Base-by-base conservation (phyloP, 2,113 vertebrate genomes). In the Scortum barcoo region DNA sequence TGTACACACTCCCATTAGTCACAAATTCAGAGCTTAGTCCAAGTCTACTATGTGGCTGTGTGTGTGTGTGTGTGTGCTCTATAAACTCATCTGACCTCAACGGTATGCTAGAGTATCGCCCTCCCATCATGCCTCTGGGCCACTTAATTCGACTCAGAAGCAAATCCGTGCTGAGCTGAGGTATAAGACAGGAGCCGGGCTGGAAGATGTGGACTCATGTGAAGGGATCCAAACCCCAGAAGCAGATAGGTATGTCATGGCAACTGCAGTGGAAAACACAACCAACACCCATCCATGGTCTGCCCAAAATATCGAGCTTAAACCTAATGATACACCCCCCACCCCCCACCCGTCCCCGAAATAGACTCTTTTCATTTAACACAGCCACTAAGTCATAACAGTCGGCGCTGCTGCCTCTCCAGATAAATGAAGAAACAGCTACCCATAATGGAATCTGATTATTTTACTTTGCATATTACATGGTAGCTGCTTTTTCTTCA, bases 31-130 rank as follows among this genome's bases (percentile, higher is more conserved):
- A 62, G 30, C 26, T 26, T 54, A 30, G 9, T 48, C 48, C 17
- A 50, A 22, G 58, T 80, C 40, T 46, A 70, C 61, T 61, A 36
- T 69, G 65, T 38, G 72, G 14, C 22, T 40, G 22, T 56, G 51
- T 44, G 38, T 24, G 22, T 40, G 22, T 56, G 51, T 44, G 38
- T 24, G 22, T 65, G 48, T 61, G 86, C 87, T 95, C 93, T 89
- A 90, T 94, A 94, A 95, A 94, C 86, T 76, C 76, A 2, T 16
- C 26, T 90, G 93, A 91, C 86, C 82, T 5, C 7, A 80, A 72
- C 56, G 86, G 91, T 86, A 94, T 48, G 70, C 48, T 57, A 76
- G 62, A 60, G 79, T 60, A 86, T 86, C 42, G 78, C 83, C 84
- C 89, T 78, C 81, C 80, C 79, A 70, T 81, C 78, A 63, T 67